Evolutionary conservation across 2,797 vertebrate species (phyloP).

Genomic region (Alauda arvensis): DNA sequence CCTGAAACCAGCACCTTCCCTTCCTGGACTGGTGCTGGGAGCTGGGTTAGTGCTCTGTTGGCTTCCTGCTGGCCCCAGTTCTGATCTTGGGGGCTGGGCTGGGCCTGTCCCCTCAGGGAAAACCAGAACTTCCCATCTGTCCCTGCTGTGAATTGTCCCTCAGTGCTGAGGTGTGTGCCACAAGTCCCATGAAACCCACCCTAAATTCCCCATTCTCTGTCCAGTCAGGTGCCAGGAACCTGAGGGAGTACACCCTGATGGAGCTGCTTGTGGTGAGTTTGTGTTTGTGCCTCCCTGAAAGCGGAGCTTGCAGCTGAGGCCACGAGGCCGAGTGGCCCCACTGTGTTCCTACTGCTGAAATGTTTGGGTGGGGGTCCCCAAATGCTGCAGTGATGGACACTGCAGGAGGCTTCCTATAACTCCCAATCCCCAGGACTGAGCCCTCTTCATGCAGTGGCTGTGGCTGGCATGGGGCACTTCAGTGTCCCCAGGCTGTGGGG

Average conservation of each 20-base stretch:
- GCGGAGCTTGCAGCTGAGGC: not conserved
- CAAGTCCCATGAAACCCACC: not conserved
- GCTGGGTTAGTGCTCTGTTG: not conserved
- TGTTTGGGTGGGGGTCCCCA: not conserved
- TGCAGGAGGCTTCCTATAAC: not conserved
- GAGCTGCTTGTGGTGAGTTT: constrained; percentile 91
- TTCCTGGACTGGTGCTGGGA: not conserved
- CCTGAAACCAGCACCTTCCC: not conserved
- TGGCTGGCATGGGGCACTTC: not conserved
- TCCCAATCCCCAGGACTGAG: accelerated
- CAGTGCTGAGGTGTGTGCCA: not conserved
- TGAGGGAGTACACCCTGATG: constrained; percentile 90
- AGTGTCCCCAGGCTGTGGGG: not conserved
- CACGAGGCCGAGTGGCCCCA: accelerated
- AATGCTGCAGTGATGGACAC: not conserved
- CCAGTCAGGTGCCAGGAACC: constrained; percentile 86
- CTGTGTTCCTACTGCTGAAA: not conserved
- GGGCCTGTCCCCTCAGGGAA: not conserved
- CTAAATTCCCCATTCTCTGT: constrained; percentile 22
- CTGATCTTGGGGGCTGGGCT: too few species aligned
- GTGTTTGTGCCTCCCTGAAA: not conserved
- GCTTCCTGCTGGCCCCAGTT: not conserved
- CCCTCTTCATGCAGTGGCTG: not conserved
- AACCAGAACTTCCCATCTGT: not conserved
- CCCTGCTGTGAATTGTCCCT: not conserved